Conservation (phyloP, 2,888 invertebrate species). For the Arenicola marina region DNA sequence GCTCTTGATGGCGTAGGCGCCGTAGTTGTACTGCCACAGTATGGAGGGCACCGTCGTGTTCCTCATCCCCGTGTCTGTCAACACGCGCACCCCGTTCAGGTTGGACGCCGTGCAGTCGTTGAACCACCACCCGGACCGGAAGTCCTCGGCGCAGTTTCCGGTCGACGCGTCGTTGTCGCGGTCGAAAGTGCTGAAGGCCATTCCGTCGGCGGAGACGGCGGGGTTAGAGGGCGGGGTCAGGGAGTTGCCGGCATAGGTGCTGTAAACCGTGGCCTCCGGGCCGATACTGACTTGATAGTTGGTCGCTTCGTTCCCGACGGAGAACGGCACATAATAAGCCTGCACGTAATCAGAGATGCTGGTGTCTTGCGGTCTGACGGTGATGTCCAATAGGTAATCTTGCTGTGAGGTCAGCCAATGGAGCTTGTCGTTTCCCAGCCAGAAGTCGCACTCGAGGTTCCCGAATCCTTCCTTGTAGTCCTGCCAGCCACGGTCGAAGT, state of each 20-base stretch:
- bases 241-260: background rate
- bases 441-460: background rate
- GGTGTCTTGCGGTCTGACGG: background rate
- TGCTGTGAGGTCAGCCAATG: background rate
- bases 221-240: background rate
- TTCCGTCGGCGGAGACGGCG: background rate
- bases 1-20: background rate
- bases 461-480: background rate
- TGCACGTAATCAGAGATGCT: background rate
- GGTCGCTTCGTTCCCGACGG: background rate
- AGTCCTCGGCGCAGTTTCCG: background rate
- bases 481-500: background rate
- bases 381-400: background rate
- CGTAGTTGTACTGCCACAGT: background rate
- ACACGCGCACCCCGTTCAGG: slow-evolving; percentile 7
- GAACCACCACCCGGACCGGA: slow-evolving; percentile 18
- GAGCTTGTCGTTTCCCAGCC: background rate
- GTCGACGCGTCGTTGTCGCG: background rate
- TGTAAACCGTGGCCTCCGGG: background rate
- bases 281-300: background rate
- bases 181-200: slow-evolving; percentile 3
- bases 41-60: background rate
- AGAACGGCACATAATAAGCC: background rate
- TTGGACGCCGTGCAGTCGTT: slow-evolving; percentile 4
- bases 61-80: background rate